Evolutionary conservation across 2,888 invertebrate genomes (phyloP).

Genomic region (Sericinus montela): DNA sequence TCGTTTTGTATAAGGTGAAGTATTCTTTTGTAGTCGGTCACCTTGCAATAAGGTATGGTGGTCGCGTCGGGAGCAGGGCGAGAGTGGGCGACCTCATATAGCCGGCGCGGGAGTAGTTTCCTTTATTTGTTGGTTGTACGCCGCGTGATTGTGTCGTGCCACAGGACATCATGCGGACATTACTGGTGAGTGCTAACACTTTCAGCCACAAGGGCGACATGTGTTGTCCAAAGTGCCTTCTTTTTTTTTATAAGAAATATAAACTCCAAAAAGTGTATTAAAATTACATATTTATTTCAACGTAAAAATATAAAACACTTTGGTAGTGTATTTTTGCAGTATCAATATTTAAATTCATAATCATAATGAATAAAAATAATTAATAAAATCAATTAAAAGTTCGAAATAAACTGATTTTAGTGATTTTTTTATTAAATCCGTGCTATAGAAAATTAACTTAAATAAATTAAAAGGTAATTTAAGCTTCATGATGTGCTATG

Average conservation of each 20-base stretch:
- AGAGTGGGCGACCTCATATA: constrained; percentile 78
- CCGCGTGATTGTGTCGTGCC: constrained; percentile 68
- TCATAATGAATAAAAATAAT: too few relatives aligned
- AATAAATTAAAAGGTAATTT: not conserved
- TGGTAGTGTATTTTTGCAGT: too few relatives aligned
- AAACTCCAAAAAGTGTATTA: not conserved
- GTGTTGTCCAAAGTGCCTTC: constrained; percentile 24
- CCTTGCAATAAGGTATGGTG: constrained; percentile 74
- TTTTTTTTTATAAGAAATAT: not conserved
- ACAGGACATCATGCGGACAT: constrained; percentile 67
- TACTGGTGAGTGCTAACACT: constrained; percentile 67
- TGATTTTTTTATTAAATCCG: too few relatives aligned
- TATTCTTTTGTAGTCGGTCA: constrained; percentile 60
- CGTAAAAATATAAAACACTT: too few relatives aligned
- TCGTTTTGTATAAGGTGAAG: constrained; percentile 31
- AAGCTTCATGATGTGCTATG: constrained; percentile 5
- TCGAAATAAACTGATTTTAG: too few relatives aligned
- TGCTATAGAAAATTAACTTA: not conserved
- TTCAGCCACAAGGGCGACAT: constrained; percentile 40
- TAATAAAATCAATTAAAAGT: too few relatives aligned
- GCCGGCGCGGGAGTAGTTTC: constrained; percentile 66
- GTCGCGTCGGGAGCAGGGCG: constrained; percentile 67
- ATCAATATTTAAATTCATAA: too few relatives aligned
- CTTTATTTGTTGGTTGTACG: constrained; percentile 75
- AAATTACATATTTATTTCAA: too few relatives aligned